These are phyloP conservation scores for Nemotelus nigrinus DNA, from an alignment of 2,888 invertebrate species.

Conservation along the genomic window DNA sequence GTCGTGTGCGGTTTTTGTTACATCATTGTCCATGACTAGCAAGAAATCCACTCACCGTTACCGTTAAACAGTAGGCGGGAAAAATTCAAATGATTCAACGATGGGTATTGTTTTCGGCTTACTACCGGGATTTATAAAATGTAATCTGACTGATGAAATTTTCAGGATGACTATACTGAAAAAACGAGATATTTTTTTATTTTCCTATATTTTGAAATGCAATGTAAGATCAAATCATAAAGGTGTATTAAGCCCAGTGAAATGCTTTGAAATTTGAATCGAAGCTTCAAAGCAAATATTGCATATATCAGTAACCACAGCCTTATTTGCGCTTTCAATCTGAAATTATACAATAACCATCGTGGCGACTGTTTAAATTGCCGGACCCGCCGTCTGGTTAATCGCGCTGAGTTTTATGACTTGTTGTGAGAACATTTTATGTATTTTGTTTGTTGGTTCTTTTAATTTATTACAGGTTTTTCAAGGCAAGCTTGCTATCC, in stretches of 20 bases:
- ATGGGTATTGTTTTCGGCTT: slow-evolving; percentile 33
- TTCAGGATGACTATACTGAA: slow-evolving; percentile 35
- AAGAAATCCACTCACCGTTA: slow-evolving; percentile 3
- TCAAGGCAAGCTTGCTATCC: neutral
- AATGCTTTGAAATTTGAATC: neutral
- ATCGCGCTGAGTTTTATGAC: slow-evolving; percentile 34
- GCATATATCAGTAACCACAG: neutral
- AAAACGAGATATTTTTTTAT: neutral
- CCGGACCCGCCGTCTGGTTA: neutral
- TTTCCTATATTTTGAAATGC: neutral
- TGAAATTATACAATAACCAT: slow-evolving; percentile 18
- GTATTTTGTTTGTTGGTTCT: slow-evolving; percentile 1
- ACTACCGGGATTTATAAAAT: neutral
- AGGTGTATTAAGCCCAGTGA: neutral
- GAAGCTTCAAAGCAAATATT: neutral
- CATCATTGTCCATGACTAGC: slow-evolving; percentile 35
- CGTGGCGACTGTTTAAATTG: slow-evolving; percentile 20
- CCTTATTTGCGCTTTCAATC: neutral
- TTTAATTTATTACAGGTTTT: slow-evolving; percentile 35
- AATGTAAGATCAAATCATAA: neutral
- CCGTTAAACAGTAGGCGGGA: slow-evolving; percentile 43
- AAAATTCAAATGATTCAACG: slow-evolving; percentile 39
- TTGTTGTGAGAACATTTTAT: slow-evolving; percentile 28
- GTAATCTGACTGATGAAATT: slow-evolving; percentile 10
- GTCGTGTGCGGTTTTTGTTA: slow-evolving; percentile 32